Percentiles rank a stretch among this genome's conserved stretches.
Conservation (phyloP, 2,113 vertebrate genomes). For the Vidua chalybeata region DNA sequence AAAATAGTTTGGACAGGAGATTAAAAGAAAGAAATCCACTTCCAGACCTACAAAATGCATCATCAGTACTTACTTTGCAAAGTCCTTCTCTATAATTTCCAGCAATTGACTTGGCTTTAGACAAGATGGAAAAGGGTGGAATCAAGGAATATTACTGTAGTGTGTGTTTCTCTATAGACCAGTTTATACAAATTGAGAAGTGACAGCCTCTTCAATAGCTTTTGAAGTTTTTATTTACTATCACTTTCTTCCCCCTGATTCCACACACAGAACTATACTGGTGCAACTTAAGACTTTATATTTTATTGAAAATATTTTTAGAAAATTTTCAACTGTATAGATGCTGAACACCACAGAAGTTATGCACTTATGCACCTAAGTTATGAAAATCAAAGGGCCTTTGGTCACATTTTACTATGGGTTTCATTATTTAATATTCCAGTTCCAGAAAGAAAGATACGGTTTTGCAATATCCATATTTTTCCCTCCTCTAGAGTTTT, state of each 20-base stretch:
- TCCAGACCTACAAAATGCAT: neutral
- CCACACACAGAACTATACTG: neutral
- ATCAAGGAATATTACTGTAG: neutral
- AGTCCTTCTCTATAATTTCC: neutral
- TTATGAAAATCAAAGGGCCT: neutral
- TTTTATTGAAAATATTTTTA: neutral
- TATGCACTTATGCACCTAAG: neutral
- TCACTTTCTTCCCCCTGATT: neutral
- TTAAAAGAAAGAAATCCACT: neutral
- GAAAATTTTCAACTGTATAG: neutral
- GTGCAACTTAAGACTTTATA: neutral
- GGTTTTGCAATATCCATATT: neutral
- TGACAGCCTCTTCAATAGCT: neutral
- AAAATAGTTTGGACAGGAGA: neutral
- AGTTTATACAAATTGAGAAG: neutral
- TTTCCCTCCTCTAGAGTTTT: neutral
- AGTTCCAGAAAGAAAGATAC: neutral
- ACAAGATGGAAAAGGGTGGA: neutral
- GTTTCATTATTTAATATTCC: neutral
- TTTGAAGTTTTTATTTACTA: neutral
- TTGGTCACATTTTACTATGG: neutral
- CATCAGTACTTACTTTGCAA: neutral
- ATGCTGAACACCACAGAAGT: neutral
- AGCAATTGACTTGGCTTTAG: neutral
- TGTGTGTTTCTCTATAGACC: neutral